These are phyloP conservation scores for Gobiocypris rarus DNA, from an alignment of 2,113 vertebrate species.

Conservation along the genomic window DNA sequence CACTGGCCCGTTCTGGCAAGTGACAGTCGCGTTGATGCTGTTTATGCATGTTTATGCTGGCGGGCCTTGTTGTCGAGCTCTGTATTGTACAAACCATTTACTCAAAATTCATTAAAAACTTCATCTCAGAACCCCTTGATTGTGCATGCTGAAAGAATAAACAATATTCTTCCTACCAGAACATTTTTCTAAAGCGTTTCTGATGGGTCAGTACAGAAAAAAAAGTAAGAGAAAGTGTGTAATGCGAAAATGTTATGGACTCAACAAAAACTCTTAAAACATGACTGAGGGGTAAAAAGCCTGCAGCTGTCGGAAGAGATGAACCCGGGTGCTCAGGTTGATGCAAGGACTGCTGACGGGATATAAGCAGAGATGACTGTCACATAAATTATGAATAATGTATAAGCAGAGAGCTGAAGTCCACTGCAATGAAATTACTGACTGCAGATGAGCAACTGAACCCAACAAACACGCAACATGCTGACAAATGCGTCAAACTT, in stretches of 20 bases:
- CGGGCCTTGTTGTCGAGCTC: too few species aligned
- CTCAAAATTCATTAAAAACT: background rate
- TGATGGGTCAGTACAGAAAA: background rate
- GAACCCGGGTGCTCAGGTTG: slow-evolving; percentile 34
- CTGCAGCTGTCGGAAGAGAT: slow-evolving; percentile 40
- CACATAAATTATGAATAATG: slow-evolving; percentile 56
- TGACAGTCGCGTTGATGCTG: too few species aligned
- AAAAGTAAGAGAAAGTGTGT: background rate
- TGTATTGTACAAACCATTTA: background rate
- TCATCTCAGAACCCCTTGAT: background rate
- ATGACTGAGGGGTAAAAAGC: slow-evolving; percentile 2
- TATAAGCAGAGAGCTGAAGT: slow-evolving; percentile 19
- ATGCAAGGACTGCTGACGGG: slow-evolving; percentile 48
- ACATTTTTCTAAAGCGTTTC: background rate
- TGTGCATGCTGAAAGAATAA: background rate
- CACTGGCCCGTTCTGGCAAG: too few species aligned
- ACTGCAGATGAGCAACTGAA: background rate
- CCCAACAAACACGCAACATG: background rate
- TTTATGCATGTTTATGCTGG: too few species aligned
- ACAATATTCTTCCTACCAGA: background rate
- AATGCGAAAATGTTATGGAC: background rate
- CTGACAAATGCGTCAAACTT: background rate
- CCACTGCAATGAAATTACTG: slow-evolving; percentile 2
- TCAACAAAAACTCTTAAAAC: background rate
- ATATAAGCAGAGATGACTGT: slow-evolving; percentile 47